Percentiles rank a stretch among this genome's conserved stretches.
phyloP scores from a whole-genome alignment of 2,797 vertebrate genomes.

The Ctenosaura bakeri region DNA sequence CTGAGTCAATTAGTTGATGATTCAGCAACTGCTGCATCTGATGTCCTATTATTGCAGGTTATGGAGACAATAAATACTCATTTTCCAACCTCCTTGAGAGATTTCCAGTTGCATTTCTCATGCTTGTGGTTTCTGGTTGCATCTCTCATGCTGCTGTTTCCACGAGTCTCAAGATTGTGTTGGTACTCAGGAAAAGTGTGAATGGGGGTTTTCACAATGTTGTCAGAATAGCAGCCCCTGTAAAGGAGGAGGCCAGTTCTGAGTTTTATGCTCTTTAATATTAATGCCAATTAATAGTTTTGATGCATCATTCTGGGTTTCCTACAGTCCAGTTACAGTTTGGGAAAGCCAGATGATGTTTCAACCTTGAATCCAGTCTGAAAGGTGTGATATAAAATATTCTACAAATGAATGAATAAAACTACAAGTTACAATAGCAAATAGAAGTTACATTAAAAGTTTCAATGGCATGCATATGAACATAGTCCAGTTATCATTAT shows the following conservation, averaged over 20 bases:
- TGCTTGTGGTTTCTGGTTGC: background rate
- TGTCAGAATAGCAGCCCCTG: background rate
- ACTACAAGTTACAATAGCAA: background rate
- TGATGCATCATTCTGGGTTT: background rate
- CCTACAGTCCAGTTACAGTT: background rate
- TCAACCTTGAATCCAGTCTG: background rate
- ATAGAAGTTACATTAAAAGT: background rate
- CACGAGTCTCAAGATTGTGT: background rate
- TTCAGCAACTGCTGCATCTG: background rate
- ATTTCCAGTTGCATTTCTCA: background rate
- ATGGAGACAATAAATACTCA: background rate
- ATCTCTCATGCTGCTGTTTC: background rate
- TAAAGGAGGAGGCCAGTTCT: background rate
- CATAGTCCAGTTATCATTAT: background rate
- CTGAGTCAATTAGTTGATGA: background rate
- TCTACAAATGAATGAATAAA: background rate
- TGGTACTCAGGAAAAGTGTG: background rate
- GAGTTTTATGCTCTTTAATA: background rate
- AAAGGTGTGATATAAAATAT: background rate
- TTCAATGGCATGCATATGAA: background rate
- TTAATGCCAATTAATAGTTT: background rate
- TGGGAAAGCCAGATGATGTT: background rate
- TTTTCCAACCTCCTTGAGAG: background rate
- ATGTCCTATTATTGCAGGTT: background rate
- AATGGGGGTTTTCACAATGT: background rate